Evolutionary conservation across 2,888 invertebrate genomes (phyloP), one percentile per base, ranked within the genome.

Genomic region (Epinotia brunnichana): DNA sequence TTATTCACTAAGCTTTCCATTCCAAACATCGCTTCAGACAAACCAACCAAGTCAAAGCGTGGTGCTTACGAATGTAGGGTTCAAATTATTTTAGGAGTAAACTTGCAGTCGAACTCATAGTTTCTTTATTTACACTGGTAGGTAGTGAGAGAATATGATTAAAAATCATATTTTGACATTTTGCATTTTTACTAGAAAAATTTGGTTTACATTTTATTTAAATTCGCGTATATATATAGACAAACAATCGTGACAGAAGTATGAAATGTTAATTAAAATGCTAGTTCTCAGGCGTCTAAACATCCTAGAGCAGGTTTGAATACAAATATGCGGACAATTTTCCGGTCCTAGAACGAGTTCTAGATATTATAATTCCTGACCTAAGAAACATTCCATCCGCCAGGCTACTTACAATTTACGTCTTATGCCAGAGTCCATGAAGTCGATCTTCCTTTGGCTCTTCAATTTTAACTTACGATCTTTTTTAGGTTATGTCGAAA

Each of bases 251-350:
- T 39, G 11, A 11, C 10, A 39, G 54, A 21, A 54, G 3, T 54
- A 13, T 24, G 13, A 10, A 4, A 24, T 24, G 54, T 54, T 54
- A 21, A 54, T 56, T 24, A 56, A 21, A 56, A 54, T 54, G 10
- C 13, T 24, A 0, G 13, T 56, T 0, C 15, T 56, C 29, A 29
- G 3, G n/a, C 48, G 29, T 48, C 62, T 29, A 53, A 2, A 29
- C 29, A 17, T n/a, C 29, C 39, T 53, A 53, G 29, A 29, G 48
- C 64, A 64, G 53, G 64, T 39, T 64, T 21, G 39, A 53, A 64
- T 64, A 29, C 64, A 64, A 39, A 54, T 53, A 54, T 64, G 39
- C 53, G 17, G 53, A 53, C 39, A 54, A 51, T 63, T 63, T 63
- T 19, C 63, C 19, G 13, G 11, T 53, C 7, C 39, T 13, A 39